Conservation (phyloP, 2,888 invertebrate genomes). For the Drosophila borborema region DNA sequence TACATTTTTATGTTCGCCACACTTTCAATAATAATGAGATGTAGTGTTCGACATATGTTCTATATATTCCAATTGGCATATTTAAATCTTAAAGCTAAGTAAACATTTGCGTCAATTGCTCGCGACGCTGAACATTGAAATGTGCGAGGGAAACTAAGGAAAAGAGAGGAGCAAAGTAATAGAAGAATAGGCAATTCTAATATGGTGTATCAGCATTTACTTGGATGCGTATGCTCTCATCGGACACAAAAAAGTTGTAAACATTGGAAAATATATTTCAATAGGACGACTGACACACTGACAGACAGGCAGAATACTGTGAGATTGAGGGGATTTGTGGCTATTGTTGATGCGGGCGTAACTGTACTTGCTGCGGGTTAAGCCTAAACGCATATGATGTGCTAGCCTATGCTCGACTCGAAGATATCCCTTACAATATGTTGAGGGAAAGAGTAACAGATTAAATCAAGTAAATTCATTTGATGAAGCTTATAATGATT, state of each 20-base stretch:
- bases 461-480: too few relatives aligned
- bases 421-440: background rate
- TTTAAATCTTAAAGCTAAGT: constrained; percentile 20
- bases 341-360: constrained; percentile 16
- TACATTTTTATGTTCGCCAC: background rate
- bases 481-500: background rate
- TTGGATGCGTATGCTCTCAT: constrained; percentile 14
- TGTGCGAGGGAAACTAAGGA: background rate
- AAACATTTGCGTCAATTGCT: constrained; percentile 26
- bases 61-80: constrained; percentile 8
- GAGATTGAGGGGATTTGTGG: constrained; percentile 5
- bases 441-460: background rate
- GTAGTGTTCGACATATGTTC: constrained; percentile 7
- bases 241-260: constrained; percentile 48
- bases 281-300: constrained; percentile 12
- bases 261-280: constrained; percentile 31
- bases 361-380: constrained; percentile 1
- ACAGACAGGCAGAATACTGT: background rate
- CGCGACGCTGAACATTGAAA: background rate
- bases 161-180: background rate
- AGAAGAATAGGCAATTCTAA: constrained; percentile 1
- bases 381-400: background rate
- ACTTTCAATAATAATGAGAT: constrained; percentile 1
- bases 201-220: constrained; percentile 25
- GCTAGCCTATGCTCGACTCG: background rate